phyloP scores from a whole-genome alignment of 2,888 invertebrate genomes.

The Aporophyla nigra region DNA sequence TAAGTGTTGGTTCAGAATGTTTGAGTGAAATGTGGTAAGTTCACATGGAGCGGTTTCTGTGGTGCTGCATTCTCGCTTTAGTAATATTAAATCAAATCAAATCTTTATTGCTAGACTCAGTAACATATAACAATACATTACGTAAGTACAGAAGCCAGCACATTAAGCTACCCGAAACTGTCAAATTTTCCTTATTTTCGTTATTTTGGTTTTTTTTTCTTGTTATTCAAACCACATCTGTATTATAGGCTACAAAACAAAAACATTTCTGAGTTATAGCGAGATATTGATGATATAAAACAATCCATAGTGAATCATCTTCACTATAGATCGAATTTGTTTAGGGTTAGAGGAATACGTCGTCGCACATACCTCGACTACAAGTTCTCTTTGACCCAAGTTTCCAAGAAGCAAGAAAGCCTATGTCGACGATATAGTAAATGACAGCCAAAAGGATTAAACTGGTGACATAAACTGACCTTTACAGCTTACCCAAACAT shows the following conservation, averaged over 20 bases:
- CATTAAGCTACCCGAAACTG: too few species aligned
- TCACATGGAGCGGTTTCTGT: background rate
- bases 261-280: too few species aligned
- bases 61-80: background rate
- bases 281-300: background rate
- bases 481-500: background rate
- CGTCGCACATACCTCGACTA: background rate
- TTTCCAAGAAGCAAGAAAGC: background rate
- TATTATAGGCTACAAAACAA: too few species aligned
- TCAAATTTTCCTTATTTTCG: too few species aligned
- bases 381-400: background rate
- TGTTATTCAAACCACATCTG: too few species aligned
- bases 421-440: background rate
- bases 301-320: background rate
- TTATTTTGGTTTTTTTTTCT: too few species aligned
- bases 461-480: background rate
- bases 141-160: too few species aligned
- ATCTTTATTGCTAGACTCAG: background rate
- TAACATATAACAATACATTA: too few species aligned
- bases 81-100: background rate
- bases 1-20: background rate
- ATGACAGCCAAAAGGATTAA: constrained; percentile 3
- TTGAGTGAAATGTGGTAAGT: background rate
- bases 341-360: background rate
- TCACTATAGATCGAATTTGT: background rate